Percentiles rank a stretch among this genome's conserved stretches.
Evolutionary conservation across 2,888 invertebrate genomes (phyloP).

Genomic region (Leptinotarsa peninsularis): DNA sequence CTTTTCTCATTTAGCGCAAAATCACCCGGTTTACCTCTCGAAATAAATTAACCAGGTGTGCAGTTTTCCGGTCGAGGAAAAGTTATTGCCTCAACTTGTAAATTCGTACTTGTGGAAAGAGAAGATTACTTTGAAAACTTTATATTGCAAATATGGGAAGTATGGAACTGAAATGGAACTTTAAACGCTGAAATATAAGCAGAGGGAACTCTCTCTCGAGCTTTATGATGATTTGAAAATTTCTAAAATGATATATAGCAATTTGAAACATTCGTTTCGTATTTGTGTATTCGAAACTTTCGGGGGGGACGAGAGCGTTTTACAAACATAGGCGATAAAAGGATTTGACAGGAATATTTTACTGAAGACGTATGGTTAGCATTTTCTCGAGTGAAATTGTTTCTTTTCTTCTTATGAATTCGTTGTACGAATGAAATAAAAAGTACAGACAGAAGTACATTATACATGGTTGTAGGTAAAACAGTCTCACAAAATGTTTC

Average conservation of each 20-base stretch:
- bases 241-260: slow-evolving; percentile 14
- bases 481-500: too few relatives aligned
- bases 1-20: background rate
- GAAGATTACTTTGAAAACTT: slow-evolving; percentile 44
- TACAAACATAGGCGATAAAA: background rate
- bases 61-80: slow-evolving; percentile 36
- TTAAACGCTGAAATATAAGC: slow-evolving; percentile 25
- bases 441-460: too few relatives aligned
- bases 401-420: too few relatives aligned
- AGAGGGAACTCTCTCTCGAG: slow-evolving; percentile 13
- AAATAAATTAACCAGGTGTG: slow-evolving; percentile 50
- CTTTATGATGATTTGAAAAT: slow-evolving; percentile 29
- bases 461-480: too few relatives aligned
- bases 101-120: slow-evolving; percentile 39
- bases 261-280: slow-evolving; percentile 21
- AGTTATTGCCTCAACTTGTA: slow-evolving; percentile 36
- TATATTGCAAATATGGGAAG: slow-evolving; percentile 35
- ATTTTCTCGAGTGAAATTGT: too few relatives aligned
- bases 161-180: slow-evolving; percentile 39
- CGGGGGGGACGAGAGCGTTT: background rate
- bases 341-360: background rate
- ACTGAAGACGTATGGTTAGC: background rate
- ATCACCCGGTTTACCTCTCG: slow-evolving; percentile 11
- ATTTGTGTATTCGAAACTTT: background rate
- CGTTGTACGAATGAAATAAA: too few relatives aligned